Percentiles rank a stretch among this genome's conserved stretches.
phyloP scores from a whole-genome alignment of 1,140 invertebrate genomes.

The Panagrolaimus sp. region DNA sequence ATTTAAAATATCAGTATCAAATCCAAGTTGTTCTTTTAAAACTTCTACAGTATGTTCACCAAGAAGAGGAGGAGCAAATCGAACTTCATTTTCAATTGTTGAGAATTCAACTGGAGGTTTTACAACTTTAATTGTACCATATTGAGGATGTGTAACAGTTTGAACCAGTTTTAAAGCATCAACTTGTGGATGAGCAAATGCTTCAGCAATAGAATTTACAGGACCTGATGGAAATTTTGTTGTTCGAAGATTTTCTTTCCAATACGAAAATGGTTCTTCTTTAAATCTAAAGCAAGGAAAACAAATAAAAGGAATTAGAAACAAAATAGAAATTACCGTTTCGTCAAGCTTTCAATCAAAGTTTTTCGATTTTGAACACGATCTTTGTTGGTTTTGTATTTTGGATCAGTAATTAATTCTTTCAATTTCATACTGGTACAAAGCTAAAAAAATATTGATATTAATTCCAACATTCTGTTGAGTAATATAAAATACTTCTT shows the following conservation, averaged over 20 bases:
- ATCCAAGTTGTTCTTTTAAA: constrained; percentile 68
- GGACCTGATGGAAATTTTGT: constrained; percentile 79
- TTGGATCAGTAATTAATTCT: constrained; percentile 66
- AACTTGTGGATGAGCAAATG: constrained; percentile 67
- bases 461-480: no score
- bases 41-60: constrained; percentile 81
- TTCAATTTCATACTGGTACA: constrained; percentile 67
- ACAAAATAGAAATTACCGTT: constrained; percentile 54
- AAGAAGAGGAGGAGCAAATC: constrained; percentile 73
- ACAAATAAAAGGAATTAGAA: neutral
- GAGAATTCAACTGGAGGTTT: constrained; percentile 76
- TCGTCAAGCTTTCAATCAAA: constrained; percentile 67
- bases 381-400: constrained; percentile 70
- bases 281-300: constrained; percentile 62
- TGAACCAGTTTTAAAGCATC: constrained; percentile 72
- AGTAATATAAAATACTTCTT: constrained; percentile 19
- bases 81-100: constrained; percentile 68
- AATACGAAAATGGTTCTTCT: constrained; percentile 71
- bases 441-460: constrained; percentile 55
- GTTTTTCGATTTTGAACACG: constrained; percentile 73
- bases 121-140: constrained; percentile 73
- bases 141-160: constrained; percentile 70
- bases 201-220: constrained; percentile 77
- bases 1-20: constrained; percentile 65
- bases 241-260: constrained; percentile 71